Percentiles rank a stretch among this genome's conserved stretches.
These are phyloP conservation scores for Beris morrisii DNA, from an alignment of 2,888 invertebrate species.

Conservation along the genomic window DNA sequence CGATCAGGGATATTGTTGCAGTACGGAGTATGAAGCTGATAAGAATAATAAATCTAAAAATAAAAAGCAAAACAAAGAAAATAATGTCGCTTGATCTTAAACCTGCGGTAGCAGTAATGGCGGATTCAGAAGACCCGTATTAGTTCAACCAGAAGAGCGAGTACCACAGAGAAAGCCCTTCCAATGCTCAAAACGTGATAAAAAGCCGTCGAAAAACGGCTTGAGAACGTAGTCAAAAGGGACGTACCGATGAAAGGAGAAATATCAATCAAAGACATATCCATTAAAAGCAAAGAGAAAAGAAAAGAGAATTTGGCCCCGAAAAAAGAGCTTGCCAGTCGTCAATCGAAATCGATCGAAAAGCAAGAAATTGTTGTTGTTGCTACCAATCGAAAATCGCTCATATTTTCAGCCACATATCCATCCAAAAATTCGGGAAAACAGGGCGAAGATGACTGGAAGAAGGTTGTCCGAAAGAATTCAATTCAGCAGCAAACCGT, in stretches of 20 bases:
- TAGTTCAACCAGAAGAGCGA: conserved; percentile 38
- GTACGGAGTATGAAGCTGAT: conserved; percentile 66
- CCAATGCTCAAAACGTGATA: conserved; percentile 21
- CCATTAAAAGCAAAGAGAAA: conserved; percentile 39
- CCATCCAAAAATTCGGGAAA: conserved; percentile 65
- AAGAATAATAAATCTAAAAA: conserved; percentile 45
- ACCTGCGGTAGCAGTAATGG: conserved; percentile 29
- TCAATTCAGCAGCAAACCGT: conserved; percentile 58
- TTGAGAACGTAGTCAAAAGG: conserved; percentile 20
- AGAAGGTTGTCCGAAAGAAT: conserved; percentile 90
- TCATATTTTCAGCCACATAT: conserved; percentile 71
- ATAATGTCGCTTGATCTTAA: conserved; percentile 16
- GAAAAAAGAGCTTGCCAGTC: conserved; percentile 39
- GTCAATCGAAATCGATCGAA: conserved; percentile 33
- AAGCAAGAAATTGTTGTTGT: conserved; percentile 4
- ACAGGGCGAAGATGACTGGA: conserved; percentile 90
- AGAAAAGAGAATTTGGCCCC: conserved; percentile 55
- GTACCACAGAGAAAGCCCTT: conserved; percentile 36
- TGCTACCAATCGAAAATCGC: conserved; percentile 59
- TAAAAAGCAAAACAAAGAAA: conserved; percentile 46
- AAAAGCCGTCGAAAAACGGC: conserved; percentile 22
- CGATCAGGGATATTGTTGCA: conserved; percentile 87
- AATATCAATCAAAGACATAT: conserved; percentile 30
- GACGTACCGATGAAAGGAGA: conserved; percentile 37
- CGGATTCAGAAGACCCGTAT: conserved; percentile 40